Conservation (phyloP, 1,140 invertebrate species). For the Apis laboriosa region DNA sequence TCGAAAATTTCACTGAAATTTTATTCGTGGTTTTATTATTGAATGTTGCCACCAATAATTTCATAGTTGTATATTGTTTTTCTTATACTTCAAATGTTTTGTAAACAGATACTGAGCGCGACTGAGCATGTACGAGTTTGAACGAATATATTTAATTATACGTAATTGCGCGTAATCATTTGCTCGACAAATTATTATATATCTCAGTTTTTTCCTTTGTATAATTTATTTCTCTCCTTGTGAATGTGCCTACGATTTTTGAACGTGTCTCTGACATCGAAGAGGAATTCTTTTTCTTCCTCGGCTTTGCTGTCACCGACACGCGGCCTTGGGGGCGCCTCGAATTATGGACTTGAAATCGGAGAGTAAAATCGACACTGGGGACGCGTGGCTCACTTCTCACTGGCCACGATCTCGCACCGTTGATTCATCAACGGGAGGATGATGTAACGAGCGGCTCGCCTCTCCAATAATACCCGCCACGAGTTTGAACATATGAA, state of each 20-base stretch:
- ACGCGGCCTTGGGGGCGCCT: background rate
- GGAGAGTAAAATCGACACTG: background rate
- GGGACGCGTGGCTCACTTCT: background rate
- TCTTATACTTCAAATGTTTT: no score
- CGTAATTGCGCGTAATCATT: no score
- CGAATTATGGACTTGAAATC: background rate
- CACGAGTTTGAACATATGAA: background rate
- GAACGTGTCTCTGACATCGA: background rate
- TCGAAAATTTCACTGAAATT: no score
- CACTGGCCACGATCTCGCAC: background rate
- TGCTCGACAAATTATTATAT: no score
- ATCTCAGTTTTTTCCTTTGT: no score
- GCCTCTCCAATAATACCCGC: slow-evolving; percentile 33
- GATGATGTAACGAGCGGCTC: slow-evolving; percentile 7
- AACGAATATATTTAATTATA: no score
- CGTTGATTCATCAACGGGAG: slow-evolving; percentile 8
- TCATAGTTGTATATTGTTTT: no score
- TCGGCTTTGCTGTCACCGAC: background rate
- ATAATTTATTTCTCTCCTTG: no score
- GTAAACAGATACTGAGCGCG: no score
- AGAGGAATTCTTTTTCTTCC: background rate
- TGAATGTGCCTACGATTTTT: background rate
- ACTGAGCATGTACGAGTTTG: no score
- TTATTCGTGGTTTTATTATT: no score
- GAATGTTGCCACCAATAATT: no score